These are phyloP conservation scores for Euwallacea fornicatus DNA, from an alignment of 1,140 invertebrate species.

Conservation along the genomic window DNA sequence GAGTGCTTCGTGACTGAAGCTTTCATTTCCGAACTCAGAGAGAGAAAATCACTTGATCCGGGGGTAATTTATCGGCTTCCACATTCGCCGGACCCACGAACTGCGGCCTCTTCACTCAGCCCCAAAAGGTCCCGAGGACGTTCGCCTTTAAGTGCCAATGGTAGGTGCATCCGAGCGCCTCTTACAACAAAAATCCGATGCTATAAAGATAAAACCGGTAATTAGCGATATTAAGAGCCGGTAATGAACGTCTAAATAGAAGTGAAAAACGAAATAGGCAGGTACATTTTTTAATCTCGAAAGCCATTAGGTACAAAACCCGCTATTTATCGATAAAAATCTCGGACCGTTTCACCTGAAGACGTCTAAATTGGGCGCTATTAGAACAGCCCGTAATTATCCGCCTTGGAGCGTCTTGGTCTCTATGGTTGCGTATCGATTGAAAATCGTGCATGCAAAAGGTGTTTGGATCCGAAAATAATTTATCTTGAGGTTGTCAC, in stretches of 20 bases:
- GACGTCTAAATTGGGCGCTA: slow-evolving; percentile 30
- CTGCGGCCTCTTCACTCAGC: no score
- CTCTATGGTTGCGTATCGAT: slow-evolving; percentile 1
- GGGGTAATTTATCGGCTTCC: no score
- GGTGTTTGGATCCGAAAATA: slow-evolving; percentile 1
- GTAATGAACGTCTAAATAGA: slow-evolving; percentile 27
- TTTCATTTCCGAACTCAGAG: no score
- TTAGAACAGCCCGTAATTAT: slow-evolving; percentile 26
- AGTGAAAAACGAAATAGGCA: slow-evolving; percentile 24
- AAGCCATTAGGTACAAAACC: slow-evolving; percentile 24
- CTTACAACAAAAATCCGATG: slow-evolving; percentile 26
- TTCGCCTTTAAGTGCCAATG: background rate
- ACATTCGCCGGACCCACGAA: no score
- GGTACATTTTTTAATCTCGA: slow-evolving; percentile 30
- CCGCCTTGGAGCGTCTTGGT: no score
- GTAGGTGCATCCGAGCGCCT: slow-evolving; percentile 14
- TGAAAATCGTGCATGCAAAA: slow-evolving; percentile 19
- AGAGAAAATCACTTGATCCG: no score
- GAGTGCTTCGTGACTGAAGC: no score
- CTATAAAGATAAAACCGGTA: slow-evolving; percentile 28
- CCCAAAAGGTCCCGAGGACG: no score
- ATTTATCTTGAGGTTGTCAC: slow-evolving; percentile 29
- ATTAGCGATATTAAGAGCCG: slow-evolving; percentile 29
- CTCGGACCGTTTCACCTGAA: slow-evolving; percentile 22
- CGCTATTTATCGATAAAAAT: slow-evolving; percentile 32